Evolutionary conservation across 1,140 invertebrate species (phyloP), one percentile per base, ranked within the genome.

Genomic region (Rhagoletis pomonella): DNA sequence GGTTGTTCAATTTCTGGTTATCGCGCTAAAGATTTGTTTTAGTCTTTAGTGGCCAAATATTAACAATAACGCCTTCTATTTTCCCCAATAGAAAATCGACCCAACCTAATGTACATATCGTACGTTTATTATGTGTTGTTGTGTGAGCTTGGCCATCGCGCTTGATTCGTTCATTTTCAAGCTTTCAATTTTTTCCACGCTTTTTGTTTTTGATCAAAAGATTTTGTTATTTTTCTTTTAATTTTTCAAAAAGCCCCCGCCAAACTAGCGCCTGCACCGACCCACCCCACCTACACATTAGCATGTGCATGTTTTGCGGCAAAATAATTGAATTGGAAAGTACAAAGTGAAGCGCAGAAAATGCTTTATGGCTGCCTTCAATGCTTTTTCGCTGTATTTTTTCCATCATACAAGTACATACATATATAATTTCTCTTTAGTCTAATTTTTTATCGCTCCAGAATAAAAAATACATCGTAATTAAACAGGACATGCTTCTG

Each of bases 311-410:
- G 50, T 77, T 73, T 85, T 86, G 67, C 85, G 84, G 65, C 85
- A 77, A 84, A 88, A 88, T 88, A 88, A 88, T 88, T 88, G 87
- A 88, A 88, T 88, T 86, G 87, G 87, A 88, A 86, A 81, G 81
- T 62, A 87, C 62, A 85, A 73, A 62, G 73, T 84, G 58, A 87
- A 44, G 73, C 60, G 44, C 73, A 84, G 59, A 73, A 87, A 87
- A 87, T 87, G 60, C 47, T 87, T 87, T 84, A 84, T 87, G 87
- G 87, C 73, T 87, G 84, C 84, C 47, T 81, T 81, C 73, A 81
- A 81, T 81, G 42, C 39, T 44, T 69, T 69, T 59, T 17, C 42
- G 60, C 60, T 77, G 17, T 55, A 0, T 77, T 39, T 77, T 50
- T 47, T 55, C n/a, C 44, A 6, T 73, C 44, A 42, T 17, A 47